Evolutionary conservation across 2,797 vertebrate genomes (phyloP), one percentile per base, ranked within the genome.

Genomic region (Sebastes baramenuke): DNA sequence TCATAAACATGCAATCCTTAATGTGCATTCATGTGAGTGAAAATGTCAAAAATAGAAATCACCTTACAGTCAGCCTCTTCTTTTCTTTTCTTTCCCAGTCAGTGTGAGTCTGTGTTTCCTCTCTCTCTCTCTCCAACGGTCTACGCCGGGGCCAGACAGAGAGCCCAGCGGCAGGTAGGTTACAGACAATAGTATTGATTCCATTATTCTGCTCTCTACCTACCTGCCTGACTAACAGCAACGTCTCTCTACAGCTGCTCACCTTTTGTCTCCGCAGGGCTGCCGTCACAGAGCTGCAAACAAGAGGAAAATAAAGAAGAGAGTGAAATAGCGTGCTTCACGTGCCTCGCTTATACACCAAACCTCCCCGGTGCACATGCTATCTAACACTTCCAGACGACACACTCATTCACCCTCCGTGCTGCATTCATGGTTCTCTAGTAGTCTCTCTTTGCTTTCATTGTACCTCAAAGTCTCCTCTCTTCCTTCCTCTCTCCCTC

Each of bases 101-200:
- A 81, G 84, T 87, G 79, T 70, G 72, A 85, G 80, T 83, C 86
- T 91, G 77, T 70, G 85, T 62, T 73, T 70, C 82, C 36, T 82
- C 88, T 61, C 58, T 75, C 81, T 83, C 58, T 75, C 81, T 83
- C 85, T 67, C 73, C 89, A 77, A 82, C 60, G 80, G 80, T 87
- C 80, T 92, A 49, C 75, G 86, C 80, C 4, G 85, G 92, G 89
- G 92, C 92, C 93, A 94, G 92, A 93, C 89, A 94, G 90, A 87
- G 84, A 93, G 92, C 90, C 91, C 90, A 91, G 89, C 82, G 83
- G 92, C 94, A 94, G 93, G 92, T 93, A 94, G 90, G 92, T 89
- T 91, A 92, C 88, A 95, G 94, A 95, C 92, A 93, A 92, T 92
- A 92, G 89, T 94, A 93, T 93, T 92, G 93, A 95, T 95, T 92